Evolutionary conservation across 64 coral and sea anemone genomes (phyloP).

Genomic region (Hydrozoanthus tunicans): DNA sequence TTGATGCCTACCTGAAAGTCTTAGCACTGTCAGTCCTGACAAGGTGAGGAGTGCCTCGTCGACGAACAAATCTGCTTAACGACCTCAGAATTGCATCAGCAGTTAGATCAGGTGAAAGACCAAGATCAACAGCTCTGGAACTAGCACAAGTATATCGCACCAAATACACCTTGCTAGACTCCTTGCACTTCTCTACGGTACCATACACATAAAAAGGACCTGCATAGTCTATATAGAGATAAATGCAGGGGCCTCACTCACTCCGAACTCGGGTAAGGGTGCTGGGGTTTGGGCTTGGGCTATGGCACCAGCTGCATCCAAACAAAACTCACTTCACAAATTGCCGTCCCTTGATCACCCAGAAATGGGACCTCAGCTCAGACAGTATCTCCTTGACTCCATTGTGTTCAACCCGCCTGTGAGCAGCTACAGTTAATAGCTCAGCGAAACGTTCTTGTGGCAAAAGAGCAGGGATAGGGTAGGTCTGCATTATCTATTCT

Average conservation of each 20-base stretch:
- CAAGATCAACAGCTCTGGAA: neutral
- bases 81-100: constrained; percentile 47
- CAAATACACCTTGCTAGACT: no score
- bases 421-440: neutral
- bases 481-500: neutral
- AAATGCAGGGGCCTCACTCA: no score
- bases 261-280: neutral
- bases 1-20: neutral
- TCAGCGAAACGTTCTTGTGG: neutral
- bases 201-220: no score
- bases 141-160: no score
- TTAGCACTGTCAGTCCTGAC: neutral
- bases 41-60: neutral
- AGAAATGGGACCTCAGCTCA: constrained; percentile 1
- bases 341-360: neutral
- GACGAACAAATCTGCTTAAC: constrained; percentile 37
- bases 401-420: constrained; percentile 1
- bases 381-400: constrained; percentile 8
- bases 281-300: neutral
- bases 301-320: neutral
- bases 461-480: constrained; percentile 8
- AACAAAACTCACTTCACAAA: neutral
- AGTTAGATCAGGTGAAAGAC: constrained; percentile 26
- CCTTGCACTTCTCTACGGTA: no score
- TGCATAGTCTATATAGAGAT: no score